Evolutionary conservation across 2,797 vertebrate genomes (phyloP), one percentile per base, ranked within the genome.

Genomic region (Acanthurus tractus): DNA sequence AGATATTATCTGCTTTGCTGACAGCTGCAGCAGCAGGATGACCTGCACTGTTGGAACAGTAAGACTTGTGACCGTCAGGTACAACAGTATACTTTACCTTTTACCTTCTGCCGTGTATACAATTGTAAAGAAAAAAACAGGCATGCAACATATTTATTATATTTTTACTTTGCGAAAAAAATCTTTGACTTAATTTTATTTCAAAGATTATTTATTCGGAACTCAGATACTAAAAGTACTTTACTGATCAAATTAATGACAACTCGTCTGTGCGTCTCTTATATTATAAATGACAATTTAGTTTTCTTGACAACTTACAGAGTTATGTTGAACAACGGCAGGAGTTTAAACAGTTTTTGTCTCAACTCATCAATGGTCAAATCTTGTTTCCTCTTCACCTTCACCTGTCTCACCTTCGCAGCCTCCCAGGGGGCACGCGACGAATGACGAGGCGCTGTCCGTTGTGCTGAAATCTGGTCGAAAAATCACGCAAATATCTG

Each of bases 391-490:
- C 53, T 3, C 11, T 46, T 58, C 0, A 17, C n/a, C 52, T 38
- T 36, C 53, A 82, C 67, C 75, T 69, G 55, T 44, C 64, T 57
- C 58, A 79, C 76, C 85, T 69, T 45, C 3, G 1, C 69, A 2
- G 40, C 10, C 46, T 45, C 57, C 58, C 25, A 23, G 0, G 8
- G 45, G 25, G 45, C 69, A 68, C 63, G 70, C 45, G 64, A 40
- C 17, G 40, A 4, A 20, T 23, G 38, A 15, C 20, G 8, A 0
- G 70, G 73, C 58, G 82, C 92, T 94, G 83, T 93, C 92, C 92
- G 44, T 77, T 85, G 92, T 93, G 72, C 92, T 93, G 92, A 93
- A 89, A 74, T 54, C 8, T 38, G 49, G 42, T 55, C 42, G 7
- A 46, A 69, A 36, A 74, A 25, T 18, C 0, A 34, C n/a, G 2